Evolutionary conservation across 1,140 invertebrate genomes (phyloP), one percentile per base, ranked within the genome.

Genomic region (Dreissena rostriformis): DNA sequence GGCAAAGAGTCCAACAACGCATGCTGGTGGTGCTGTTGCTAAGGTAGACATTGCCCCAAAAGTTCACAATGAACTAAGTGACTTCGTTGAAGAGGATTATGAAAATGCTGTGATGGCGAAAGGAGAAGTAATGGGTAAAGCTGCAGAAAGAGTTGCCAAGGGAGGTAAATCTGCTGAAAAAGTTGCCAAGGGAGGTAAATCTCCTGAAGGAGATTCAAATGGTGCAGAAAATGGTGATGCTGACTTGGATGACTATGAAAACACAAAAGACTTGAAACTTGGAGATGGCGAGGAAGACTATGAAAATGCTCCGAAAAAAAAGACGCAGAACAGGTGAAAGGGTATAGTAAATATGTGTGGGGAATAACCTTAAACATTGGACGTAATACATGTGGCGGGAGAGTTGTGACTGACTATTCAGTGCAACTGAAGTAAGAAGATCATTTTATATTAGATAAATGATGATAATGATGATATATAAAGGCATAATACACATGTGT

Each of bases 221-320:
- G 19, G 2, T 0, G 24, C 0, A 0, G 26, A 61, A 26, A 29
- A 63, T 55, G 61, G 22, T 76, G 22, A 76, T 0, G 52, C 55
- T 49, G 61, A 76, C 14, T 39, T 76, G 53, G 74, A 76, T 14
- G 74, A 76, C 29, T 76, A 76, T 66, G 74, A 76, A 76, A 76
- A 76, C 19, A 49, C 74, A 24, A 76, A 76, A 24, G 57, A 76
- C 22, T 76, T 76, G 39, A 57, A 55, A 26, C 24, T 19, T 4
- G 17, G 26, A 39, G 53, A 76, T 26, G 53, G 63, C n/a, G 22
- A 65, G 29, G 74, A 76, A 51, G 74, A 76, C 24, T 76, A 76
- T 65, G 74, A 76, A 57, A 76, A 65, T 39, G 39, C 39, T 39
- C 39, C 39, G 39, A 39, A 39, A 39, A 39, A 39, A 39, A 39